These are phyloP conservation scores for Poeciliopsis prolifica DNA, from an alignment of 2,113 vertebrate genomes.

Conservation along the genomic window DNA sequence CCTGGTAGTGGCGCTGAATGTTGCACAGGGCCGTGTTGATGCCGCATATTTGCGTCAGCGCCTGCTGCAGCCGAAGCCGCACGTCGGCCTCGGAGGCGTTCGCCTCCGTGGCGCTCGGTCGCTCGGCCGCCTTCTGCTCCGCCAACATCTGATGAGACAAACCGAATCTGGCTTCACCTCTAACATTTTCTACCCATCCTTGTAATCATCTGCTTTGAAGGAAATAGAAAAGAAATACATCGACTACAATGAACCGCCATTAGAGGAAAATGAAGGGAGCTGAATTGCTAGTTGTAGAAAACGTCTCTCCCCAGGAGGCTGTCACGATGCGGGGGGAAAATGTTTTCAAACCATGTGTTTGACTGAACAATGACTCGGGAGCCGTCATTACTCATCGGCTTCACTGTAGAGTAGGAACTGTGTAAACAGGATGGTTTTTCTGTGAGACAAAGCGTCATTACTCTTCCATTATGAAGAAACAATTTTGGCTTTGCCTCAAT, in stretches of 20 bases:
- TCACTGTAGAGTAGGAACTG: constrained; percentile 20
- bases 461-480: constrained; percentile 29
- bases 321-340: constrained; percentile 33
- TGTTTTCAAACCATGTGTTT: constrained; percentile 46
- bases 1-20: constrained; percentile 63
- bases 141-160: constrained; percentile 76
- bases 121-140: constrained; percentile 63
- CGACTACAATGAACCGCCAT: constrained; percentile 31
- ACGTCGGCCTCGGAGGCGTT: constrained; percentile 42
- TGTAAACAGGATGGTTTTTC: constrained; percentile 26
- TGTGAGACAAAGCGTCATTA: constrained; percentile 46
- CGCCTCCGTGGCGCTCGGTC: constrained; percentile 59
- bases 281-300: constrained; percentile 36
- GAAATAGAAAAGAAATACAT: constrained; percentile 29
- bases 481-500: constrained; percentile 21
- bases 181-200: constrained; percentile 20
- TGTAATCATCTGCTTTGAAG: constrained; percentile 15
- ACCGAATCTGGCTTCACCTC: background rate
- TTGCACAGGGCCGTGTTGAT: constrained; percentile 69
- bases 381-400: constrained; percentile 36
- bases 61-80: constrained; percentile 73
- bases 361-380: constrained; percentile 46
- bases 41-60: constrained; percentile 74
- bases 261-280: constrained; percentile 32
- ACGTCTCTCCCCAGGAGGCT: constrained; percentile 50